A percentile compares a stretch with the other conserved stretches of the same genome.
These are phyloP conservation scores for Parapristionchus giblindavisi DNA, from an alignment of 2,888 invertebrate species.

Conservation along the genomic window DNA sequence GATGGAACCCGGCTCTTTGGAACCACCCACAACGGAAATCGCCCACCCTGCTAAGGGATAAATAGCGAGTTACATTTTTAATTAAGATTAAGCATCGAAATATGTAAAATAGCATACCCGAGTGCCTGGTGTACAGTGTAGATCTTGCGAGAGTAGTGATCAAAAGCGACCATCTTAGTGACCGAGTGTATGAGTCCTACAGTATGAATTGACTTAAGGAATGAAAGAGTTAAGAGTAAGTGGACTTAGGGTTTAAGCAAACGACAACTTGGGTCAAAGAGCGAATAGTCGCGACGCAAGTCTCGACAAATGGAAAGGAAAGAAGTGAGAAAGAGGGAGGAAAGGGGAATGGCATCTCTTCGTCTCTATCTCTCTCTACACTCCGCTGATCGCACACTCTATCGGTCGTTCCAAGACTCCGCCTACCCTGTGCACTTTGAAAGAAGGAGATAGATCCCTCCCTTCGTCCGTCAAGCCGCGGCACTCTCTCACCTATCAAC, in stretches of 20 bases:
- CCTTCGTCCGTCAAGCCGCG: neutral
- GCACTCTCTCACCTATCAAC: neutral
- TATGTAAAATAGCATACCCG: too few relatives aligned
- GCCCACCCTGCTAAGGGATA: too few relatives aligned
- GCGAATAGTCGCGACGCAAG: neutral
- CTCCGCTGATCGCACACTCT: constrained; percentile 31
- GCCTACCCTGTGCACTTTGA: constrained; percentile 25
- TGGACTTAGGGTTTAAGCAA: too few relatives aligned
- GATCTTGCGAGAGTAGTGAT: too few relatives aligned
- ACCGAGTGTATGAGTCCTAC: too few relatives aligned
- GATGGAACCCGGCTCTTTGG: too few relatives aligned
- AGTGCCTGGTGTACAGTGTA: too few relatives aligned
- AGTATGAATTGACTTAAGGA: too few relatives aligned
- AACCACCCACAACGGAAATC: too few relatives aligned
- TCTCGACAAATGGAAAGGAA: neutral
- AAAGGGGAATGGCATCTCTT: neutral
- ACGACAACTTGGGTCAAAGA: neutral
- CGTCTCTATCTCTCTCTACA: neutral
- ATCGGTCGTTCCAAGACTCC: neutral
- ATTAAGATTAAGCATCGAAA: too few relatives aligned
- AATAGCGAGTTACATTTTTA: too few relatives aligned
- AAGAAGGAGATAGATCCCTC: neutral
- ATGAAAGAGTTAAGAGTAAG: neutral
- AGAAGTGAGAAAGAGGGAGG: constrained; percentile 28
- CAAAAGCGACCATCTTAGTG: too few relatives aligned